Percentiles rank a stretch among this genome's conserved stretches.
Evolutionary conservation across 2,113 vertebrate species (phyloP).

Genomic region (Perca fluviatilis): DNA sequence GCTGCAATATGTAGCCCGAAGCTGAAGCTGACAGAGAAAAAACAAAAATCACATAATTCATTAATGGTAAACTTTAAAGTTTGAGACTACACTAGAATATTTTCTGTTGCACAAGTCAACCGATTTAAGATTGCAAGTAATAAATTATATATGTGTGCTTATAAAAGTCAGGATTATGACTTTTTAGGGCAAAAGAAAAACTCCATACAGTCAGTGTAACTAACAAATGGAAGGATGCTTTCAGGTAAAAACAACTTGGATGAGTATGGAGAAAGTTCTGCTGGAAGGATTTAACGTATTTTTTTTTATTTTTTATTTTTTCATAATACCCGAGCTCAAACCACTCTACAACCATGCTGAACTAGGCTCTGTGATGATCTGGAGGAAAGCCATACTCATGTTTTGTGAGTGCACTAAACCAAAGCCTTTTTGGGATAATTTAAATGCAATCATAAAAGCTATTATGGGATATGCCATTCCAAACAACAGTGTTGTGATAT

Average conservation of each 20-base stretch:
- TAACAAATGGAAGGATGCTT: not conserved
- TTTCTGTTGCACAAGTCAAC: not conserved
- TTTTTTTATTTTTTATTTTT: too few relatives aligned
- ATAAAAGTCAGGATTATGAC: not conserved
- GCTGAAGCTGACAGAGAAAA: not conserved
- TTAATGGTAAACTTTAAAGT: not conserved
- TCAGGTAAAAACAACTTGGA: not conserved
- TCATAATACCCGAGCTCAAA: too few relatives aligned
- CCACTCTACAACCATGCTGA: not conserved
- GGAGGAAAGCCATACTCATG: not conserved
- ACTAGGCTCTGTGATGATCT: not conserved
- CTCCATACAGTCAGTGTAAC: not conserved
- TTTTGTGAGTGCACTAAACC: not conserved
- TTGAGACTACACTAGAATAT: not conserved
- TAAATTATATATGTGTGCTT: not conserved
- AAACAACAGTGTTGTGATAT: not conserved
- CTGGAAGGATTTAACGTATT: not conserved
- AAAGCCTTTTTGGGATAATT: not conserved
- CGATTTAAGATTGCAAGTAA: not conserved
- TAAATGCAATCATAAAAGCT: not conserved
- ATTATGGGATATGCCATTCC: not conserved
- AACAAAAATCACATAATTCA: not conserved
- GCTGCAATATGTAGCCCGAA: not conserved
- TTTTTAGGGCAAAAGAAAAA: not conserved
- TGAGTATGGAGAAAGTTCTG: not conserved